A percentile compares a stretch with the other conserved stretches of the same genome.
phyloP scores from a whole-genome alignment of 2,888 invertebrate genomes.

The Ichneumon xanthorius region DNA sequence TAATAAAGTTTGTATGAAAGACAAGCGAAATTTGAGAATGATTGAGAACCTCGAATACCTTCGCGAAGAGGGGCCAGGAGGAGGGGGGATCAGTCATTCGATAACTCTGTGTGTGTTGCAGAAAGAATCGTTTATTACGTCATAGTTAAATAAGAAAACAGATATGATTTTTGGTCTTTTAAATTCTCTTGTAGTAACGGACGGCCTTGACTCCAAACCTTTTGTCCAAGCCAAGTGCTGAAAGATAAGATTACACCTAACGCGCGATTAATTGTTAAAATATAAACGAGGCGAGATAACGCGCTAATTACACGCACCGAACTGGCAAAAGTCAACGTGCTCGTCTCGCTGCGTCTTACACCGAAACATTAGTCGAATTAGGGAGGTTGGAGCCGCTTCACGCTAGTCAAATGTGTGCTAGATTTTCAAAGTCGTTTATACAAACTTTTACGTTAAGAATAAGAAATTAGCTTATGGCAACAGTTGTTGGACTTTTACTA shows the following conservation, averaged over 20 bases:
- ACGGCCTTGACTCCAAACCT: constrained; percentile 75
- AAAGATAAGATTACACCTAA: background rate
- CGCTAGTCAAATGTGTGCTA: too few relatives aligned
- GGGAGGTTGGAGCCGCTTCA: too few relatives aligned
- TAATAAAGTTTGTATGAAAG: constrained; percentile 62
- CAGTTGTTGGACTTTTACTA: too few relatives aligned
- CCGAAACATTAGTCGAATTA: constrained; percentile 14
- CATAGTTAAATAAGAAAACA: constrained; percentile 17
- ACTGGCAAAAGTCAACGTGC: background rate
- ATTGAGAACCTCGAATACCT: constrained; percentile 11
- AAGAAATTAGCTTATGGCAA: too few relatives aligned
- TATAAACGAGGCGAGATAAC: background rate
- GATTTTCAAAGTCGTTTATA: too few relatives aligned
- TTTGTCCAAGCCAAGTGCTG: constrained; percentile 77
- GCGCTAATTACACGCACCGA: background rate
- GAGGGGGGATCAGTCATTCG: background rate
- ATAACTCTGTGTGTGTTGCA: constrained; percentile 4
- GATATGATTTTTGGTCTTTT: constrained; percentile 60
- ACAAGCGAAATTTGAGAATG: constrained; percentile 5
- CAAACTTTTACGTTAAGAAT: too few relatives aligned
- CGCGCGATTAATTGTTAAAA: background rate
- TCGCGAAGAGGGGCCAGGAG: background rate
- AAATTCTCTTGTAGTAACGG: constrained; percentile 80
- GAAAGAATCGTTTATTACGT: constrained; percentile 54
- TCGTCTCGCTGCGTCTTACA: background rate